Evolutionary conservation across 92 coral and sea anemone genomes (phyloP).

Genomic region (Montipora capitata): DNA sequence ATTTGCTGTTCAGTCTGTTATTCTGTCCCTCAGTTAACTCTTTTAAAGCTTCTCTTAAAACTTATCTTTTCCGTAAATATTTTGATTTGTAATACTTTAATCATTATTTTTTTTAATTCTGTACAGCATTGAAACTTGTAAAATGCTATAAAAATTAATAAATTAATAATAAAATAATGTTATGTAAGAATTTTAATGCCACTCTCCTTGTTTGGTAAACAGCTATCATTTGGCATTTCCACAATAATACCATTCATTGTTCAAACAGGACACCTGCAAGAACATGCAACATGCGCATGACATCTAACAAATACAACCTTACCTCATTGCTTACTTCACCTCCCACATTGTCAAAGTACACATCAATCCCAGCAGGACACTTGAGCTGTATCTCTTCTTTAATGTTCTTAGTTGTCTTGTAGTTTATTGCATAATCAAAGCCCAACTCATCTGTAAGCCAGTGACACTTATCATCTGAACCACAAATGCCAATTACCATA

Average conservation of each 20-base stretch:
- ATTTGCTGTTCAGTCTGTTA: too few species aligned
- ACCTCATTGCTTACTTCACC: conserved; percentile 91
- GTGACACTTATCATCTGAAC: conserved; percentile 89
- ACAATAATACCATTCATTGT: not conserved
- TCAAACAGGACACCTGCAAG: not conserved
- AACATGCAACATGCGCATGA: too few species aligned
- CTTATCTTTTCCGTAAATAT: too few species aligned
- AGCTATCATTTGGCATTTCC: not conserved
- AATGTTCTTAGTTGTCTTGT: conserved; percentile 77
- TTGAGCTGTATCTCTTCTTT: conserved; percentile 52
- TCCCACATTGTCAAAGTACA: conserved; percentile 96
- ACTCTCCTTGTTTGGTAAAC: too few species aligned
- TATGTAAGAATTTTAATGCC: too few species aligned
- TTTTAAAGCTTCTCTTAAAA: too few species aligned
- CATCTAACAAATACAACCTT: not conserved
- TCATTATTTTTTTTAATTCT: too few species aligned
- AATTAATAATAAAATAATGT: too few species aligned
- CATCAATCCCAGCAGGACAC: conserved; percentile 91
- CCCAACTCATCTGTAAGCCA: conserved; percentile 84
- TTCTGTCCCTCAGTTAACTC: too few species aligned
- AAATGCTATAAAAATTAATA: too few species aligned
- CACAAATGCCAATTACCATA: conserved; percentile 90
- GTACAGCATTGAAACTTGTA: too few species aligned
- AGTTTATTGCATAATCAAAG: conserved; percentile 92
- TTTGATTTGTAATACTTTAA: too few species aligned